phyloP scores from a whole-genome alignment of 1,140 invertebrate genomes.

The Halictus rubicundus region DNA sequence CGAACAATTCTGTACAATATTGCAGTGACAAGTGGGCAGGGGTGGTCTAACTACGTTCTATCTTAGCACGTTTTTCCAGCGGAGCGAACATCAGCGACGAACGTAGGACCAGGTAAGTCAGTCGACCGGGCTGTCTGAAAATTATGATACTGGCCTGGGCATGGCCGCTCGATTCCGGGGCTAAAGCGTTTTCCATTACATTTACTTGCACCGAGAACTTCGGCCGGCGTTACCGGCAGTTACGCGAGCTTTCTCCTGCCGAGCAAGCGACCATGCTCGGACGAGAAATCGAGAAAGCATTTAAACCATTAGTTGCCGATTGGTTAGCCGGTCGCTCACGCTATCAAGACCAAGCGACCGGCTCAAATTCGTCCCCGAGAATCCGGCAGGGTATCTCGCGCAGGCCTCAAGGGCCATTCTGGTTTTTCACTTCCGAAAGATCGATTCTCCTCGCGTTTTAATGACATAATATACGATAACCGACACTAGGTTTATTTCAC shows the following conservation, averaged over 20 bases:
- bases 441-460: too few species aligned
- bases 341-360: background rate
- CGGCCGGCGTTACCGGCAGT: constrained; percentile 27
- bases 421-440: too few species aligned
- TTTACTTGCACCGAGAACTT: constrained; percentile 53
- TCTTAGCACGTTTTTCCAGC: background rate
- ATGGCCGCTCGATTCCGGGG: constrained; percentile 12
- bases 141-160: constrained; percentile 32
- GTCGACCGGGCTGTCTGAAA: constrained; percentile 10
- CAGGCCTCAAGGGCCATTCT: background rate
- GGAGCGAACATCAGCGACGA: background rate
- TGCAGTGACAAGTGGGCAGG: too few species aligned
- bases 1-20: too few species aligned
- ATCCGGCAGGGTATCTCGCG: constrained; percentile 45
- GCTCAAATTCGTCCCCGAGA: constrained; percentile 41
- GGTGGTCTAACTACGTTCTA: too few species aligned
- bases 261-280: constrained; percentile 37
- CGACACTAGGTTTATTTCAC: too few species aligned
- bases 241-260: constrained; percentile 44
- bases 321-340: constrained; percentile 31
- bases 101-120: background rate
- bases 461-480: too few species aligned
- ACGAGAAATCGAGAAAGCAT: constrained; percentile 61
- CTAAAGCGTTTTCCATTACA: constrained; percentile 55
- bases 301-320: constrained; percentile 63